Percentiles rank a stretch among this genome's conserved stretches.
These are phyloP conservation scores for Agelastica alni DNA, from an alignment of 2,888 invertebrate species.

Conservation along the genomic window DNA sequence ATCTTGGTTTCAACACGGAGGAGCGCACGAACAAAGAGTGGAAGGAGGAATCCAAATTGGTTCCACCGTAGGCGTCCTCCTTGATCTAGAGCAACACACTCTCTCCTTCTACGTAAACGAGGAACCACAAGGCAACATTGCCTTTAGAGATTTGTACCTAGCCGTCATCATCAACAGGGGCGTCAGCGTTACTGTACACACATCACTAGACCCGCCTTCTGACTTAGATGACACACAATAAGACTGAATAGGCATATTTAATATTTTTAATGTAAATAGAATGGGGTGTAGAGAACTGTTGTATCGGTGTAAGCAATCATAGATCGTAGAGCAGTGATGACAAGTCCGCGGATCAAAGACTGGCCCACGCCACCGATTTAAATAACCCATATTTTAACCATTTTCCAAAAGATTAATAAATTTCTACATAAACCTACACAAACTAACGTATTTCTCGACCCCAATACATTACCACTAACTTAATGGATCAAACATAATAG, in stretches of 20 bases:
- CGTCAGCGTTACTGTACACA: constrained; percentile 90
- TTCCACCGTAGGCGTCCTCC: constrained; percentile 84
- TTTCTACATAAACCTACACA: too few species aligned
- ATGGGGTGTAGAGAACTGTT: too few species aligned
- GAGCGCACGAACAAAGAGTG: constrained; percentile 88
- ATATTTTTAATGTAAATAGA: neutral
- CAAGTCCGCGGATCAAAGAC: too few species aligned
- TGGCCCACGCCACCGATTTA: too few species aligned
- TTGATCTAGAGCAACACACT: constrained; percentile 89
- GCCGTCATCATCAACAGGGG: constrained; percentile 96
- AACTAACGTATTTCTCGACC: too few species aligned
- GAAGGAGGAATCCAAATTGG: constrained; percentile 87
- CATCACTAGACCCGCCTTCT: constrained; percentile 86
- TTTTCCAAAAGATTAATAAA: too few species aligned
- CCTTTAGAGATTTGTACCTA: constrained; percentile 93
- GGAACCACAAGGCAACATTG: constrained; percentile 88
- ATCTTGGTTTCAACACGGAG: constrained; percentile 98
- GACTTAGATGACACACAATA: constrained; percentile 53
- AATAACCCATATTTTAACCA: too few species aligned
- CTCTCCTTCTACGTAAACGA: constrained; percentile 94
- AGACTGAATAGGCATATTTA: constrained; percentile 22
- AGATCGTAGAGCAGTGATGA: too few species aligned
- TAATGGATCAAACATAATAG: too few species aligned
- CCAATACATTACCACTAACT: too few species aligned
- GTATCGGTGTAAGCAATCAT: too few species aligned